phyloP scores from a whole-genome alignment of 2,888 invertebrate species.

The Hermodice carunculata region DNA sequence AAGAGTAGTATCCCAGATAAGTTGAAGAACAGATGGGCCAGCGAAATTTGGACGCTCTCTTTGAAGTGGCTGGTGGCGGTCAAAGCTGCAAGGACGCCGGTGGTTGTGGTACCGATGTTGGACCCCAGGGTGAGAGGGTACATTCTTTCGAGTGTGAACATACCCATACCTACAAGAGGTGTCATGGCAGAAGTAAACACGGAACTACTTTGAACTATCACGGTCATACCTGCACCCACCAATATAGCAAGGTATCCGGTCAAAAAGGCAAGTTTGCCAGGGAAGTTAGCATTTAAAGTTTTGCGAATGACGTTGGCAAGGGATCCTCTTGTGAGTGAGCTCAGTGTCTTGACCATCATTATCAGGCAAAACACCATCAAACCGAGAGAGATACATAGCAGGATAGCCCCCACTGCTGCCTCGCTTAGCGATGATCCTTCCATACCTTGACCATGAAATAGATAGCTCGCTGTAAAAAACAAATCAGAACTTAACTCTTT shows the following conservation, averaged over 20 bases:
- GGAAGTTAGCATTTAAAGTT: constrained; percentile 66
- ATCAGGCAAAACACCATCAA: constrained; percentile 72
- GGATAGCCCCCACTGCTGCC: constrained; percentile 68
- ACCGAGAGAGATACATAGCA: constrained; percentile 70
- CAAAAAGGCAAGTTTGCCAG: constrained; percentile 43
- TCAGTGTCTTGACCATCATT: constrained; percentile 72
- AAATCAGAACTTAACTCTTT: no score
- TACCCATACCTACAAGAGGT: constrained; percentile 59
- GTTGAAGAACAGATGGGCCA: constrained; percentile 76
- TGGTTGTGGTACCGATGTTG: constrained; percentile 59
- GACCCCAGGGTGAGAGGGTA: constrained; percentile 60
- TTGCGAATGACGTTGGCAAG: constrained; percentile 59
- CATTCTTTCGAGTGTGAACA: constrained; percentile 52
- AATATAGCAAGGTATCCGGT: constrained; percentile 59
- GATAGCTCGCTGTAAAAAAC: no score
- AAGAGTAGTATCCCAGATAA: constrained; percentile 72
- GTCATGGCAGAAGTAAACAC: constrained; percentile 61
- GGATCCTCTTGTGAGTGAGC: constrained; percentile 47
- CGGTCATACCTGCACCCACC: constrained; percentile 54
- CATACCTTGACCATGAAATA: no score
- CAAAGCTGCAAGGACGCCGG: constrained; percentile 59
- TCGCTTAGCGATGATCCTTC: no score
- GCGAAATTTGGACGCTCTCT: constrained; percentile 67
- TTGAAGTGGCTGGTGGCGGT: constrained; percentile 39
- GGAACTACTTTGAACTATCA: constrained; percentile 59